Base-by-base conservation (phyloP, 2,888 invertebrate genomes). In the Sinelater perroti region DNA sequence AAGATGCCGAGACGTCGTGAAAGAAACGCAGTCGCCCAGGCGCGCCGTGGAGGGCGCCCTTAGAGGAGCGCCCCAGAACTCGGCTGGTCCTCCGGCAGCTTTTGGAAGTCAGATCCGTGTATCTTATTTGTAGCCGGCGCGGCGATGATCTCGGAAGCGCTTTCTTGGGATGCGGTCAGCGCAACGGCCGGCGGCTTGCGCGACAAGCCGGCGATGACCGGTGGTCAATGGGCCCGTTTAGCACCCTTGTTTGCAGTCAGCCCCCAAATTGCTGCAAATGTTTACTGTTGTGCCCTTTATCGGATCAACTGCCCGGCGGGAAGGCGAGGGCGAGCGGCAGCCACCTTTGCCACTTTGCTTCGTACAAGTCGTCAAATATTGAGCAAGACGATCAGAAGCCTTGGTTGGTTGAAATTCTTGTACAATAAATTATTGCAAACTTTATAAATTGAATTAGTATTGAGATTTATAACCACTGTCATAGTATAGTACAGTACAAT, bases 221-320 rank as follows among this genome's bases (percentile, higher is more conserved):
- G 61, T 68, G 77, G 76, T 76, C 77, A 75, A 69, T 69, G 64
- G 66, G 63, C 60, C 67, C 66, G 71, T 78, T 78, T 78, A 77
- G 72, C 76, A 72, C 73, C 74, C 76, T 78, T 77, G 76, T 78
- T 78, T 77, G 76, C 74, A 72, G 71, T 71, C 72, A 70, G 56
- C 73, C 73, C 72, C 70, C 70, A 71, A 74, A 74, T 74, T 72
- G 68, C 60, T 68, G 66, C 70, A 74, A 73, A 74, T 75, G 76
- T 76, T 75, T 76, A 72, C 70, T 65, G 49, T 53, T 63, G 46
- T 56, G 50, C 50, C 40, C 56, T 52, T 55, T 62, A 40, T 45
- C 26, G 49, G 51, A 51, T 36, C 11, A 36, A 18, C n/a, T n/a
- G n/a, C n/a, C n/a, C n/a, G n/a, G n/a, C n/a, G n/a, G n/a, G n/a